These are phyloP conservation scores for Chironomus tentans DNA, from an alignment of 2,888 invertebrate genomes.

Conservation along the genomic window DNA sequence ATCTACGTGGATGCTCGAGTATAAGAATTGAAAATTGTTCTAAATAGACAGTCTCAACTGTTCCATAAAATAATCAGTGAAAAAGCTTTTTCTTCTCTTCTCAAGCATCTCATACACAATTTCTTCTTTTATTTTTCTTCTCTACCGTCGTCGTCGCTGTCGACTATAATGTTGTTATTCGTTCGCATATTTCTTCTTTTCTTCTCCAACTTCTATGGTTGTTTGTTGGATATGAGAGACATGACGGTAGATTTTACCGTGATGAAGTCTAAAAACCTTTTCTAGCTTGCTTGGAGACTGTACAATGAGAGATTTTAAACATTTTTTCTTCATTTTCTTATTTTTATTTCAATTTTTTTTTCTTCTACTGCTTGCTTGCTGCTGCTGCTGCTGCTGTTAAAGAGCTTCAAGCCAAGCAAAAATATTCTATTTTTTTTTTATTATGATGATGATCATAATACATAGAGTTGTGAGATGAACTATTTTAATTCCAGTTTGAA, in stretches of 20 bases:
- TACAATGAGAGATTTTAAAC: conserved; percentile 15
- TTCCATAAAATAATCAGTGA: conserved; percentile 1
- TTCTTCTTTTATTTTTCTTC: neutral
- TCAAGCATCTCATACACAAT: neutral
- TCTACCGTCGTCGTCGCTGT: neutral
- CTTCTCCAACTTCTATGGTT: neutral
- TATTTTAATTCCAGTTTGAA: no score
- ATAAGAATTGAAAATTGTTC: neutral
- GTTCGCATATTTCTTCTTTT: neutral
- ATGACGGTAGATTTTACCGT: conserved; percentile 20
- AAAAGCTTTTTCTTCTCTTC: conserved; percentile 2
- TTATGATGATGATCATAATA: no score
- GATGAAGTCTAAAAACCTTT: conserved; percentile 24
- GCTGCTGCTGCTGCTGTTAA: no score
- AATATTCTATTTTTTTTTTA: no score
- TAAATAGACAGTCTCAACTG: neutral
- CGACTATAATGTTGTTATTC: neutral
- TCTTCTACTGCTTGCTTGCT: no score
- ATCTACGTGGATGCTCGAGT: neutral
- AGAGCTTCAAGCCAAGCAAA: no score
- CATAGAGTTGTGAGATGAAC: no score
- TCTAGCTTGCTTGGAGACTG: conserved; percentile 11
- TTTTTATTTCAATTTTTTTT: no score
- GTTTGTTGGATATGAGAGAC: neutral
- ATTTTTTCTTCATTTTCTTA: neutral